Base-by-base conservation (phyloP, 2,113 vertebrate species). In the Neopipo cinnamomea region DNA sequence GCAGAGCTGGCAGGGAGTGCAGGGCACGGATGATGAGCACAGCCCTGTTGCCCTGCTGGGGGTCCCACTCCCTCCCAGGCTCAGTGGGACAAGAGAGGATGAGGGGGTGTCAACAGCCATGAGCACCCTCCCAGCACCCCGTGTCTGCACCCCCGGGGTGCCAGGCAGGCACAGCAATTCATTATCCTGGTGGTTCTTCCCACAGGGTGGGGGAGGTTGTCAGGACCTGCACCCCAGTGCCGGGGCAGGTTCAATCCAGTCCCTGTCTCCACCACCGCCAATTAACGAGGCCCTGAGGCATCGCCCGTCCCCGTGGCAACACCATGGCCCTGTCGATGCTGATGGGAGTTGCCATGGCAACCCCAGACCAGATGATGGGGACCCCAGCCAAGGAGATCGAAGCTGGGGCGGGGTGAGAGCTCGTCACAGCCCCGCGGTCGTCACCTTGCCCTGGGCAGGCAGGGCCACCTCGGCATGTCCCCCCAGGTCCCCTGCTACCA, bases 291-390 rank as follows among this genome's bases (percentile, higher is more conserved):
- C 80, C 95, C 52, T 7, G 83, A 96, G 96, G 95, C 95, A 96
- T 95, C 9, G 8, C 91, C 88, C 1, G 28, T 95, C 93, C 95
- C 95, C 49, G 41, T 95, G 68, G 94, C 71, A 96, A 96, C 77
- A 0, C 82, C 72, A 41, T 0, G 27, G 92, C 88, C 89, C 65
- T n/a, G 85, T 96, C 92, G 77, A 95, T 97, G 88, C 87, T 78
- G 94, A 95, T 5, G 37, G 73, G 71, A 50, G 96, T 97, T 96
- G 89, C 95, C 94, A 93, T 89, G 83, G 96, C 94, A 96, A 96
- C 94, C 73, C 55, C 13, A 17, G 87, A 65, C 83, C 62, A 13
- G 77, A 72, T 8, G 59, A 82, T 42, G 66, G 80, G 78, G 92
- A 90, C 92, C 42, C 74, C 22, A 1, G 58, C 53, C 79, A 93